phyloP scores from a whole-genome alignment of 2,888 invertebrate species.

The Sesamia inferens region DNA sequence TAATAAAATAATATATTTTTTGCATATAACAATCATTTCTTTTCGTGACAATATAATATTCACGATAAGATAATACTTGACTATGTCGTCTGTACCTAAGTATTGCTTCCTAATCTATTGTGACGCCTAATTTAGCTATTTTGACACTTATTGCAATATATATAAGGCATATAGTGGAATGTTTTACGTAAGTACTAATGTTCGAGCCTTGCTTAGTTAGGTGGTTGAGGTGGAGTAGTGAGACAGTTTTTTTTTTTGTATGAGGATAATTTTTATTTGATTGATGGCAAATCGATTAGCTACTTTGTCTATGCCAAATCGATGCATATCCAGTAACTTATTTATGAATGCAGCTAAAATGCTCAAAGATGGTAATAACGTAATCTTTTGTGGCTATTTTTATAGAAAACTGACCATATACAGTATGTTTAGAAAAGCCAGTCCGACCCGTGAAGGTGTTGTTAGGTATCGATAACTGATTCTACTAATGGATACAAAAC shows the following conservation, averaged over 20 bases:
- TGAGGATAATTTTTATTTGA: not conserved
- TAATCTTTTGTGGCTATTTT: not conserved
- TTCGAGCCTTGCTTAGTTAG: constrained; percentile 32
- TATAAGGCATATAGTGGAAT: constrained; percentile 73
- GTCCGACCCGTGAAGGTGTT: no score
- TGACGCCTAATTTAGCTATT: constrained; percentile 68
- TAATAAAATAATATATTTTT: constrained; percentile 24
- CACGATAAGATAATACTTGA: constrained; percentile 52
- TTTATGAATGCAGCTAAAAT: not conserved
- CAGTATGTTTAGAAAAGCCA: no score
- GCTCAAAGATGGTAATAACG: not conserved
- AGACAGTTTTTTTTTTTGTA: not conserved
- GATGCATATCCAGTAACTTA: not conserved
- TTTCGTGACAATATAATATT: constrained; percentile 38
- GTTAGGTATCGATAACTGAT: no score
- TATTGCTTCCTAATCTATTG: constrained; percentile 64
- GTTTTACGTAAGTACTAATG: constrained; percentile 62
- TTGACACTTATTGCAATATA: constrained; percentile 70
- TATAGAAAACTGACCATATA: not conserved
- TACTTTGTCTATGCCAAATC: not conserved
- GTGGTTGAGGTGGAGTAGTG: constrained; percentile 37
- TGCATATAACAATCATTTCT: constrained; percentile 32
- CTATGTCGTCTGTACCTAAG: constrained; percentile 50
- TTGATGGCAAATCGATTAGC: not conserved
- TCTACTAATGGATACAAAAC: no score